Percentiles rank a stretch among this genome's conserved stretches.
Conservation (phyloP, 1,140 invertebrate species). For the Drosophila serrata region DNA sequence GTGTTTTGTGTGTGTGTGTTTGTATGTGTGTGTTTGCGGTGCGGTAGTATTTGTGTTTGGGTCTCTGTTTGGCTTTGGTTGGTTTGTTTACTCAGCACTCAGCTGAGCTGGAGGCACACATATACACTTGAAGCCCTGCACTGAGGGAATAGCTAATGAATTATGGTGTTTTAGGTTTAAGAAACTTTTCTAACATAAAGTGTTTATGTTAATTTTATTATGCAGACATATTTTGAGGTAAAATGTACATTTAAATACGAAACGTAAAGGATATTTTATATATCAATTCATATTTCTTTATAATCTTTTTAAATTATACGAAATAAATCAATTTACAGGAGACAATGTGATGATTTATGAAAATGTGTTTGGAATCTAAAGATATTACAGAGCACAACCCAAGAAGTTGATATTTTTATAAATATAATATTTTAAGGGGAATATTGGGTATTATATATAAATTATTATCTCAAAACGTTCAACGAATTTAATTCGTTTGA, state of each 20-base stretch:
- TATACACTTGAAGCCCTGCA: slow-evolving; percentile 12
- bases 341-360: too few species aligned
- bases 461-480: too few species aligned
- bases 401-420: too few species aligned
- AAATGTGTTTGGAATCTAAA: neutral
- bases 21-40: slow-evolving; percentile 3
- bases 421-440: too few species aligned
- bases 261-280: neutral
- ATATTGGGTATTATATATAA: too few species aligned
- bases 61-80: slow-evolving; percentile 60
- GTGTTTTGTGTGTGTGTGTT: slow-evolving; percentile 1
- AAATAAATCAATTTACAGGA: neutral
- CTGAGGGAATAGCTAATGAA: slow-evolving; percentile 7
- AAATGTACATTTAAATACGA: neutral
- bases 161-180: neutral
- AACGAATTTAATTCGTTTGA: too few species aligned
- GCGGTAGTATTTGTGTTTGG: slow-evolving; percentile 43
- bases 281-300: neutral
- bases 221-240: neutral
- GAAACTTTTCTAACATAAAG: neutral
- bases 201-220: neutral
- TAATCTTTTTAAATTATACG: neutral
- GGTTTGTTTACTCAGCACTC: slow-evolving; percentile 66
- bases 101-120: slow-evolving; percentile 57
- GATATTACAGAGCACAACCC: neutral